These are phyloP conservation scores for Asobara japonica DNA, from an alignment of 1,140 invertebrate species.

Conservation along the genomic window DNA sequence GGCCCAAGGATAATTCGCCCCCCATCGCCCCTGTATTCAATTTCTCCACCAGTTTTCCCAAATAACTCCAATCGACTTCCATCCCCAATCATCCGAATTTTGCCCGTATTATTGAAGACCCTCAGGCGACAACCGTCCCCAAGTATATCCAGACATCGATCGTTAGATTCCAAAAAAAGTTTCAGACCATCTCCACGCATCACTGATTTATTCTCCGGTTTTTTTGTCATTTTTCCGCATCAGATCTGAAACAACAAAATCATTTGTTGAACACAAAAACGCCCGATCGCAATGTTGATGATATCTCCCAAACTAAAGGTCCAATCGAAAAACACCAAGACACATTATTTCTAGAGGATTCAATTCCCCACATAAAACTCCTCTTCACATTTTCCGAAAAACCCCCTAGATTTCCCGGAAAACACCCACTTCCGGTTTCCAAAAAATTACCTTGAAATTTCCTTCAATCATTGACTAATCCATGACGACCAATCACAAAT, in stretches of 20 bases:
- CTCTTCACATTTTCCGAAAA: too few species aligned
- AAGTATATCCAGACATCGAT: conserved; percentile 39
- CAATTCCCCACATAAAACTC: too few species aligned
- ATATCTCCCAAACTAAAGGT: too few species aligned
- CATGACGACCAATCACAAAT: too few species aligned
- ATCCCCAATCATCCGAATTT: conserved; percentile 52
- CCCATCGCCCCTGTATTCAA: conserved; percentile 55
- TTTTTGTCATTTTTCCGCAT: neutral
- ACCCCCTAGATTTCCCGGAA: too few species aligned
- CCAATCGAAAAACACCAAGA: too few species aligned
- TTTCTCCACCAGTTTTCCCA: conserved; percentile 46
- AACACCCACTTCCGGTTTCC: too few species aligned
- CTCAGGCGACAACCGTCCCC: conserved; percentile 54
- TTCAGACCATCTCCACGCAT: conserved; percentile 48
- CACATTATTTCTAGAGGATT: too few species aligned
- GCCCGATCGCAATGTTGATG: too few species aligned
- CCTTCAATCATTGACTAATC: too few species aligned
- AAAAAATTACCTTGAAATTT: too few species aligned
- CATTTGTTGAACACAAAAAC: too few species aligned
- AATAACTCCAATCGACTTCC: conserved; percentile 48
- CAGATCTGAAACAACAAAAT: neutral
- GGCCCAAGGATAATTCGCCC: conserved; percentile 47
- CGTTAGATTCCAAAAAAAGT: conserved; percentile 43
- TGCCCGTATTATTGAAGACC: conserved; percentile 46
- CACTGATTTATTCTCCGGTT: neutral